Percentiles rank a stretch among this genome's conserved stretches.
Conservation (phyloP, 2,888 invertebrate genomes). For the Pandemis heparana region DNA sequence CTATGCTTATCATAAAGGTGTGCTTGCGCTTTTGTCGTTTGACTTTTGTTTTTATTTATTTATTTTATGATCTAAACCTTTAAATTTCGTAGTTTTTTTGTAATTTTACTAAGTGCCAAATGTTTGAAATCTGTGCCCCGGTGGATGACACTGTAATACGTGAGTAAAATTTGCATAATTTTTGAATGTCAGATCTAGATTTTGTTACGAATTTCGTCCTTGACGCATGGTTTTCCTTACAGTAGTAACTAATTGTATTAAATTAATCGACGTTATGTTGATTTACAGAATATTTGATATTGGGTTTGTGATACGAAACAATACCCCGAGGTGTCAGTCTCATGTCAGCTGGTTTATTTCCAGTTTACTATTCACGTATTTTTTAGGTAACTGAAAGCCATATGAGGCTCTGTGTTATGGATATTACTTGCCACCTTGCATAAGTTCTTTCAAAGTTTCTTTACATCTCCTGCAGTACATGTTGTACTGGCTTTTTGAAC, state of each 20-base stretch:
- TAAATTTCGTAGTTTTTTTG: conserved; percentile 18
- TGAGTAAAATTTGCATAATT: conserved; percentile 47
- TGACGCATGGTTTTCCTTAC: conserved; percentile 58
- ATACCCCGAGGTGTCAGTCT: neutral
- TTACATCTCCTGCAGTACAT: neutral
- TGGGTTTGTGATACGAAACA: neutral
- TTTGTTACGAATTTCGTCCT: conserved; percentile 59
- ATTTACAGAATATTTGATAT: neutral
- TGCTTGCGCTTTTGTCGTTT: conserved; percentile 50
- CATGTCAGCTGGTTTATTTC: neutral
- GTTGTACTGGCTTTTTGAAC: neutral
- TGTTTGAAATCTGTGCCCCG: conserved; percentile 43
- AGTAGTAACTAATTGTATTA: conserved; percentile 9
- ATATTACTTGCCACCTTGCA: conserved; percentile 3
- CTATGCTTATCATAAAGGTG: conserved; percentile 50
- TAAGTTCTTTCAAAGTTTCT: neutral
- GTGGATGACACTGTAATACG: conserved; percentile 43
- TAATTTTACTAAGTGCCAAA: conserved; percentile 47
- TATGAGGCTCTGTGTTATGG: neutral
- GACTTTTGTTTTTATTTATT: conserved; percentile 57
- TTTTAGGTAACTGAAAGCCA: conserved; percentile 1
- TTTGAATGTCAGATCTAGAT: conserved; percentile 51
- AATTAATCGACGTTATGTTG: neutral
- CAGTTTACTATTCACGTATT: neutral
- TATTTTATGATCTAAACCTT: conserved; percentile 47